Evolutionary conservation across 2,113 vertebrate species (phyloP).

Genomic region (Hassar affinis): DNA sequence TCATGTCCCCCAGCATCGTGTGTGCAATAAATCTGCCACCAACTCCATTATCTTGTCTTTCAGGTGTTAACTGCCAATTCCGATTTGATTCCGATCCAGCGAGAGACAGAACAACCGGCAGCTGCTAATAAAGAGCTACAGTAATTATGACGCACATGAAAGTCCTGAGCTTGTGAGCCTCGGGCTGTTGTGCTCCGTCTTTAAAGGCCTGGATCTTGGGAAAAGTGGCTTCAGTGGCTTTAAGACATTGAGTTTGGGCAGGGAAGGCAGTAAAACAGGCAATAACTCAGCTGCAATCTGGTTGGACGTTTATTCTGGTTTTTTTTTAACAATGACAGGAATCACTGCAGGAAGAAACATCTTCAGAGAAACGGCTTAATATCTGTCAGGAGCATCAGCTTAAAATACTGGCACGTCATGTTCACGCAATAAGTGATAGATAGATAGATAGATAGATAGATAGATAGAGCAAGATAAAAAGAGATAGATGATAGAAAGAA

Average conservation of each 20-base stretch:
- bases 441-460: too few relatives aligned
- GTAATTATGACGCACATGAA: slow-evolving; percentile 35
- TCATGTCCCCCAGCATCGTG: slow-evolving; percentile 18
- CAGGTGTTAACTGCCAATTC: slow-evolving; percentile 41
- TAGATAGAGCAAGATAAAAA: too few relatives aligned
- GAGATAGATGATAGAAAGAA: too few relatives aligned
- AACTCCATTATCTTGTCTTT: slow-evolving; percentile 32
- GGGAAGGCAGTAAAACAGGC: not conserved
- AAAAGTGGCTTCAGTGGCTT: slow-evolving; percentile 16
- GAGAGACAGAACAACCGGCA: slow-evolving; percentile 25
- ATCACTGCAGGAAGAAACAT: not conserved
- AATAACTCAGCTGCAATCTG: not conserved
- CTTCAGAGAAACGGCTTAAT: not conserved
- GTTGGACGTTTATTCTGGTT: not conserved
- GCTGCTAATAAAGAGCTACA: slow-evolving; percentile 26
- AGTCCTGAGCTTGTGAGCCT: slow-evolving; percentile 21
- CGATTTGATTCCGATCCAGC: slow-evolving; percentile 37
- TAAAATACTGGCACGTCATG: not conserved
- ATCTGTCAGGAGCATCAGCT: not conserved
- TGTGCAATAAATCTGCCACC: slow-evolving; percentile 25
- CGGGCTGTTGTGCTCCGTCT: slow-evolving; percentile 13
- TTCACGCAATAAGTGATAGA: not conserved
- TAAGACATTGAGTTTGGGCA: not conserved
- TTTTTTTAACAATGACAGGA: not conserved
- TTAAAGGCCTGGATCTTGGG: slow-evolving; percentile 6